Evolutionary conservation across 2,888 invertebrate genomes (phyloP).

Genomic region (Steinernema hermaphroditum): DNA sequence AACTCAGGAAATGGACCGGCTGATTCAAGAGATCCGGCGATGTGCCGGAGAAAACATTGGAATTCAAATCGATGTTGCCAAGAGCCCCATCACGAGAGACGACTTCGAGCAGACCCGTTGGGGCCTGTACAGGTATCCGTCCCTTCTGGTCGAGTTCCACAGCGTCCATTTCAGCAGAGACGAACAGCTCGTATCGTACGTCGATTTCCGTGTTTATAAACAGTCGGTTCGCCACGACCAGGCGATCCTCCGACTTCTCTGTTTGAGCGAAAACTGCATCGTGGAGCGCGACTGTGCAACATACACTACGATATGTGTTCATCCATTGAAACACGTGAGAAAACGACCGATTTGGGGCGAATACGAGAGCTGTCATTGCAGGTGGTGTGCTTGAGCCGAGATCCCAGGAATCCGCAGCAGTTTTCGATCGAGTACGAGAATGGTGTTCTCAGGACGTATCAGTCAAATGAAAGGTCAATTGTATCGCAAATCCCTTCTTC

Average conservation of each 20-base stretch:
- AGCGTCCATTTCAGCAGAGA: slow-evolving; percentile 76
- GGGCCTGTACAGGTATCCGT: slow-evolving; percentile 81
- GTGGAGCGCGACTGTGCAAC: slow-evolving; percentile 95
- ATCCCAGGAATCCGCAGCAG: slow-evolving; percentile 86
- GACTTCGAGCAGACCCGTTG: slow-evolving; percentile 85
- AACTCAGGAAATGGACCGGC: slow-evolving; percentile 80
- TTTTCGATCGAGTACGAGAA: slow-evolving; percentile 92
- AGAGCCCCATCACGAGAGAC: slow-evolving; percentile 81
- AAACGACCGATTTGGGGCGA: too few relatives aligned
- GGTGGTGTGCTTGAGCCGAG: slow-evolving; percentile 87
- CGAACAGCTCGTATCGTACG: slow-evolving; percentile 90
- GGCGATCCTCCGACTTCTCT: slow-evolving; percentile 80
- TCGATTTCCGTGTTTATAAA: slow-evolving; percentile 95
- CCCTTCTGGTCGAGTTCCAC: background rate
- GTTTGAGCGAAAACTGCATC: slow-evolving; percentile 90
- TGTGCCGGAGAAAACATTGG: slow-evolving; percentile 80
- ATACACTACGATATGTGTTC: slow-evolving; percentile 86
- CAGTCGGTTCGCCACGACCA: slow-evolving; percentile 77
- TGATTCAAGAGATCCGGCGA: slow-evolving; percentile 84
- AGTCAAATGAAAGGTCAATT: slow-evolving; percentile 81
- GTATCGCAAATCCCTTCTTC: too few relatives aligned
- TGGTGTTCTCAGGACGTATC: slow-evolving; percentile 78
- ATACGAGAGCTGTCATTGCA: too few relatives aligned
- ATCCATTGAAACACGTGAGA: slow-evolving; percentile 71
- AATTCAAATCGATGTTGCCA: slow-evolving; percentile 80